These are phyloP conservation scores for Acanthacorydalis orientalis DNA, from an alignment of 2,888 invertebrate genomes.

Conservation along the genomic window DNA sequence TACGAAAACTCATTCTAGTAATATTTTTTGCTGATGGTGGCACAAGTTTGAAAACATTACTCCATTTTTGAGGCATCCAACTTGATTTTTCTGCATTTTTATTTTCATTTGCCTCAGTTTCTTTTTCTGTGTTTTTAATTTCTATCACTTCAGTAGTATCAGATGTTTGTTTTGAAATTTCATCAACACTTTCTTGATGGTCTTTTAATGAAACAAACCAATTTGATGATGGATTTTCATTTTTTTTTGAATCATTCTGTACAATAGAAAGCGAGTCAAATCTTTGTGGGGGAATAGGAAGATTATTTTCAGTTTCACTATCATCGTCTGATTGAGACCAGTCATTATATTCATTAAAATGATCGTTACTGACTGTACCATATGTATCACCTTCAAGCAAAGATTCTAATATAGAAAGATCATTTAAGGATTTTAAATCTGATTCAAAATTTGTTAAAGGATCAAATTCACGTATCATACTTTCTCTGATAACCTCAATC, in stretches of 20 bases:
- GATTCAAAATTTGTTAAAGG: constrained; percentile 31
- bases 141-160: no score
- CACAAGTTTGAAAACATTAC: constrained; percentile 33
- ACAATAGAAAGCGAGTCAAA: constrained; percentile 41
- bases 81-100: constrained; percentile 4
- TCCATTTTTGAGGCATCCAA: constrained; percentile 16
- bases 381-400: constrained; percentile 52
- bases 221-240: constrained; percentile 11
- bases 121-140: background rate
- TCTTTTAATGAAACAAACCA: constrained; percentile 1
- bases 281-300: constrained; percentile 44
- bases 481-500: constrained; percentile 24
- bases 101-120: background rate
- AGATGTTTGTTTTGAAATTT: no score
- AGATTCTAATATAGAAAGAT: constrained; percentile 43
- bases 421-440: background rate
- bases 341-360: constrained; percentile 23
- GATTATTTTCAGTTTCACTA: constrained; percentile 31
- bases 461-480: constrained; percentile 60
- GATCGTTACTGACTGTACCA: constrained; percentile 31
- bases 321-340: constrained; percentile 29
- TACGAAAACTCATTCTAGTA: constrained; percentile 18
- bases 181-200: constrained; percentile 9
- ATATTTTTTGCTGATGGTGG: constrained; percentile 26
- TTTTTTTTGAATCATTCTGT: constrained; percentile 17